Evolutionary conservation across 1,140 invertebrate genomes (phyloP), one percentile per base, ranked within the genome.

Genomic region (Drosophila simulans): DNA sequence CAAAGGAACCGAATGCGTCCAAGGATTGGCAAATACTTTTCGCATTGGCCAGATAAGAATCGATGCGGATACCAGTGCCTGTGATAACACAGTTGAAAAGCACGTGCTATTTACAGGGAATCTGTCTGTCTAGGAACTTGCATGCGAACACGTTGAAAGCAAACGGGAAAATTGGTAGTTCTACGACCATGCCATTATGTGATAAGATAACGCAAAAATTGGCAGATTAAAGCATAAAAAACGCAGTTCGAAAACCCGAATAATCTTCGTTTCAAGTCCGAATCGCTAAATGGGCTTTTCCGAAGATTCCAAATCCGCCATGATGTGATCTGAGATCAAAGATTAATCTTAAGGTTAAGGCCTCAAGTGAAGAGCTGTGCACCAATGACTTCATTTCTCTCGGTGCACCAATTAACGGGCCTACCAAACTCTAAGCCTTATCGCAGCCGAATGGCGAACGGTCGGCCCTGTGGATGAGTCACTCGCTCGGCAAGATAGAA

Each of bases 11-110:
- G 46, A 43, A 20, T 17, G 13, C 17, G 35, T 13, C 22, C 8
- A 54, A 64, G 48, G 31, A 51, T 55, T 52, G 35, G 46, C 64
- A 66, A 68, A 66, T 68, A 53, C 37, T 53, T 31, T 68, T 65
- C 27, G 64, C 64, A 52, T 65, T 68, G 46, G 20, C 51, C 27
- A 42, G 64, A 66, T 68, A 68, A 68, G 37, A 51, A 42, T 42
- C 58, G 35, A 63, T 17, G 20, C 20, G 17, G 42, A 48, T 34
- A 58, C 17, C 17, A 17, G 17, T 17, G 17, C 15, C 17, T 17
- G 17, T 17, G 17, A 17, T 17, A 17, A 22, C 3, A 3, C 20
- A 22, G 20, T 0, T 0, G 3, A 5, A 60, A 27, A 65, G 31
- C 56, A 57, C 53, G 42, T 58, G 42, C 62, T 31, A 34, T 17